Conservation (phyloP, 2,888 invertebrate species). For the Scaptomyza reducta region DNA sequence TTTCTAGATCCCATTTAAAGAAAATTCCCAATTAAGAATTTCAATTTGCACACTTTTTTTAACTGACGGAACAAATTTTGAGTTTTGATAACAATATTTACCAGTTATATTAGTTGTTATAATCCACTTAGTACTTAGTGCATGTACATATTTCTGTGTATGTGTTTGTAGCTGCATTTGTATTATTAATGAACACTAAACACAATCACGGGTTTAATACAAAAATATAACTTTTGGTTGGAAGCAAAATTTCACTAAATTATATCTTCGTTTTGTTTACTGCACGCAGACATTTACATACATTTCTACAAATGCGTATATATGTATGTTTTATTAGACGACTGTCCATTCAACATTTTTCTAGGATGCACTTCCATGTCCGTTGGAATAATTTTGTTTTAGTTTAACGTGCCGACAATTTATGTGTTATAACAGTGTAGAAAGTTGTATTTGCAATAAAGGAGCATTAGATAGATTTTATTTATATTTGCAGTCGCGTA, state of each 20-base stretch:
- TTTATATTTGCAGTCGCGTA: slow-evolving; percentile 58
- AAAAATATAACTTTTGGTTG: slow-evolving; percentile 22
- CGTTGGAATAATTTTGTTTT: slow-evolving; percentile 10
- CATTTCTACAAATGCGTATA: slow-evolving; percentile 9
- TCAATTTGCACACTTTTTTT: not conserved
- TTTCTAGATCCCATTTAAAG: slow-evolving; percentile 25
- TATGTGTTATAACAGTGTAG: slow-evolving; percentile 5
- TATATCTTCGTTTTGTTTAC: slow-evolving; percentile 55
- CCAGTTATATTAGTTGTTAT: slow-evolving; percentile 48
- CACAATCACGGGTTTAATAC: slow-evolving; percentile 26
- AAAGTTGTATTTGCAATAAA: slow-evolving; percentile 14
- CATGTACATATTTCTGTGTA: slow-evolving; percentile 36
- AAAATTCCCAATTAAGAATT: slow-evolving; percentile 35
- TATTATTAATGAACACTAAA: slow-evolving; percentile 37
- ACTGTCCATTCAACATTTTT: slow-evolving; percentile 50
- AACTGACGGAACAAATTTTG: not conserved
- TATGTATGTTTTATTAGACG: slow-evolving; percentile 54
- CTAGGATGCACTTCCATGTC: slow-evolving; percentile 18
- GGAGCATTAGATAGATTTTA: slow-evolving; percentile 14
- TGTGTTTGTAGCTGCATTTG: slow-evolving; percentile 47
- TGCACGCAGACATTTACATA: slow-evolving; percentile 23
- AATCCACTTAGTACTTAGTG: slow-evolving; percentile 61
- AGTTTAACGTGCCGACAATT: slow-evolving; percentile 10
- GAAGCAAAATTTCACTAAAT: slow-evolving; percentile 60
- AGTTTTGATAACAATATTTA: slow-evolving; percentile 49